Evolutionary conservation across 1,140 invertebrate species (phyloP).

Genomic region (Pseudoatta argentina): DNA sequence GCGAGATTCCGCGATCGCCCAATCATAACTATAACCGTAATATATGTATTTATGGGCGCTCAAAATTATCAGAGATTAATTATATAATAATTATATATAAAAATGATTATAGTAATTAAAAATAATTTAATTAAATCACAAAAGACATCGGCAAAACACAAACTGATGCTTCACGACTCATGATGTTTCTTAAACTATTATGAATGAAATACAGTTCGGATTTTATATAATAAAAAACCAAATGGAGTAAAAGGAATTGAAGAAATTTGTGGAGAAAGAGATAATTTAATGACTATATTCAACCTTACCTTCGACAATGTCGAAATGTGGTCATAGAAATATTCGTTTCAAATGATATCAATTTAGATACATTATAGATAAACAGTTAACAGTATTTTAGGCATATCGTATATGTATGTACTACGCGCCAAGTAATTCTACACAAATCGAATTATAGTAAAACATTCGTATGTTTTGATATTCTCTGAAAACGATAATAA

Average conservation of each 20-base stretch:
- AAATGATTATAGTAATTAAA: constrained; percentile 4
- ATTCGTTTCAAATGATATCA: constrained; percentile 5
- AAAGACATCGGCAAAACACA: not conserved
- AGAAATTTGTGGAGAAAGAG: not conserved
- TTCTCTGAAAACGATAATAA: constrained; percentile 37
- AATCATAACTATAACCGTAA: not conserved
- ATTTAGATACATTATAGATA: not conserved
- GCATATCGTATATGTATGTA: constrained; percentile 17
- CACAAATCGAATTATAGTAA: not conserved
- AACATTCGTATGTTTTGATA: constrained; percentile 22
- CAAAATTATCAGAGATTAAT: constrained; percentile 15
- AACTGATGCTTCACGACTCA: not conserved
- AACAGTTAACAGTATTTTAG: constrained; percentile 22
- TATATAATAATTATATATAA: not conserved
- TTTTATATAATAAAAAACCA: not conserved
- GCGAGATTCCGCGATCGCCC: not conserved
- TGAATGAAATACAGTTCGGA: not conserved
- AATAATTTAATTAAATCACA: not conserved
- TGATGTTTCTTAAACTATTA: not conserved
- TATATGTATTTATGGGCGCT: constrained; percentile 27
- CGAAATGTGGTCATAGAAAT: not conserved
- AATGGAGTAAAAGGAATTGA: not conserved
- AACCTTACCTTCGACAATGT: not conserved
- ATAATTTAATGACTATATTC: not conserved
- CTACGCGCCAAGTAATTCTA: not conserved